These are phyloP conservation scores for Spondyliosoma cantharus DNA, from an alignment of 2,797 vertebrate genomes.

Conservation along the genomic window DNA sequence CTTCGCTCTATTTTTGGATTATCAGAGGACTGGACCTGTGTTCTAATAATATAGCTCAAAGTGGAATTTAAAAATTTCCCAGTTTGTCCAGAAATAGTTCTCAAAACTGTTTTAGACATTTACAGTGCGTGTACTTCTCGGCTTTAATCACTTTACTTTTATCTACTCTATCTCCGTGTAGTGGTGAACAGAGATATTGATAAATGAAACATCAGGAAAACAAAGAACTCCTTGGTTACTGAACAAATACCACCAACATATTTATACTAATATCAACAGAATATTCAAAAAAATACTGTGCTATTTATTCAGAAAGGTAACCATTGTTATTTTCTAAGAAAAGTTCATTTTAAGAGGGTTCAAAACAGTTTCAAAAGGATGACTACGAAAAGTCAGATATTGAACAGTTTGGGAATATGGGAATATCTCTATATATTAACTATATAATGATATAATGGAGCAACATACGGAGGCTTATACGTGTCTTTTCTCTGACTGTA, in stretches of 20 bases:
- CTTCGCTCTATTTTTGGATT: slow-evolving; percentile 76
- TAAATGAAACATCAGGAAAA: slow-evolving; percentile 22
- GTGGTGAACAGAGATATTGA: slow-evolving; percentile 6
- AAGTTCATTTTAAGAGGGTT: slow-evolving; percentile 1
- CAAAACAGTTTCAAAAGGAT: neutral
- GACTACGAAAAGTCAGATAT: slow-evolving; percentile 10
- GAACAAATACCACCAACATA: neutral
- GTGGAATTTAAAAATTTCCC: slow-evolving; percentile 64
- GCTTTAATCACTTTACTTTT: slow-evolving; percentile 59
- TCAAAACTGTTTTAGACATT: slow-evolving; percentile 54
- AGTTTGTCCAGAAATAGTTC: slow-evolving; percentile 74
- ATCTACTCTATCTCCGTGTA: slow-evolving; percentile 25
- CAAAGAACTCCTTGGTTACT: slow-evolving; percentile 7
- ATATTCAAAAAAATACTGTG: neutral
- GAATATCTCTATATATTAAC: neutral
- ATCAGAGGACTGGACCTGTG: slow-evolving; percentile 71
- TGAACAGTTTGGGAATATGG: neutral
- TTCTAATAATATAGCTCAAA: slow-evolving; percentile 78
- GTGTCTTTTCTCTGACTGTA: slow-evolving; percentile 18
- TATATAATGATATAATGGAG: neutral
- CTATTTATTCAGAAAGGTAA: slow-evolving; percentile 2
- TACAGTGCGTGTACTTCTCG: slow-evolving; percentile 22
- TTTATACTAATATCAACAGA: neutral
- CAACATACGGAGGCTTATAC: neutral
- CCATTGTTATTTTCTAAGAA: neutral